phyloP scores from a whole-genome alignment of 2,888 invertebrate genomes.

The Ischnura elegans region DNA sequence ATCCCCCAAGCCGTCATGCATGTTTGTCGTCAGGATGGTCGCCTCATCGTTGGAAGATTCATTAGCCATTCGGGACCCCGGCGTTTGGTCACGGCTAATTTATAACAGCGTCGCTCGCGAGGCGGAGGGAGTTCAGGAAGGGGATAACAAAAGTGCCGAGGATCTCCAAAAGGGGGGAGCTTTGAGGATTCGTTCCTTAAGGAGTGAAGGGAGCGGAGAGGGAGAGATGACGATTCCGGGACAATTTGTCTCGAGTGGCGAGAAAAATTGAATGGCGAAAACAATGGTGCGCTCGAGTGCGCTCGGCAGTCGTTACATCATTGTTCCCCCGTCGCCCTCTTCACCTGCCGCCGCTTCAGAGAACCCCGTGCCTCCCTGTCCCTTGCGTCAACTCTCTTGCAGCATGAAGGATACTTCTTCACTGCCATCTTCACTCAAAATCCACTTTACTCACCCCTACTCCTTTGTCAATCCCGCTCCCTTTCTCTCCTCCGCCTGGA shows the following conservation, averaged over 20 bases:
- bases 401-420: neutral
- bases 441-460: neutral
- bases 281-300: neutral
- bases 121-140: neutral
- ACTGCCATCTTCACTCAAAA: neutral
- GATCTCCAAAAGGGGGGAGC: neutral
- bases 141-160: neutral
- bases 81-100: conserved; percentile 17
- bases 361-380: neutral
- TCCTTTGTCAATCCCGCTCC: neutral
- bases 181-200: conserved; percentile 12
- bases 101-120: neutral
- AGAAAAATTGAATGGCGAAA: conserved; percentile 35
- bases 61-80: neutral
- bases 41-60: neutral
- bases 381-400: neutral
- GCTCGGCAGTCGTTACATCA: neutral
- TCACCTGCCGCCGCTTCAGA: neutral
- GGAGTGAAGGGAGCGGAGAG: neutral
- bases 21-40: neutral
- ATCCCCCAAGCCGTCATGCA: neutral
- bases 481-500: neutral
- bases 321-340: neutral
- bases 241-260: conserved; percentile 34
- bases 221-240: conserved; percentile 11